Percentiles rank a stretch among this genome's conserved stretches.
Conservation (phyloP, 1,140 invertebrate species). For the Tetragnatha versicolor region DNA sequence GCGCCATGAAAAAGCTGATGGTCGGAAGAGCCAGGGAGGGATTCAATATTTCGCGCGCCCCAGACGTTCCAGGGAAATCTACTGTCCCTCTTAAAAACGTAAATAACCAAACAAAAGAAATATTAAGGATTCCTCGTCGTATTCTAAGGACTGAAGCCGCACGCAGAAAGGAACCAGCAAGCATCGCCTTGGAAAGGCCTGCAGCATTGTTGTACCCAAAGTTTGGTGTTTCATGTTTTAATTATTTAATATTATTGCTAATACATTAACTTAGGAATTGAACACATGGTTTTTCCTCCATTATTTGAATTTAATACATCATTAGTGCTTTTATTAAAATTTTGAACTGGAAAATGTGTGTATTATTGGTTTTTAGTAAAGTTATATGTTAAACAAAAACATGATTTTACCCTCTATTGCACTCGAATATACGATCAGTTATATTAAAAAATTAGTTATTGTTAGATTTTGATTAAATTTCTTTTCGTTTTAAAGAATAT, state of each 20-base stretch:
- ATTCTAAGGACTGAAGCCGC: not conserved
- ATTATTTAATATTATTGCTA: not conserved
- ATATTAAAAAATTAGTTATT: no score
- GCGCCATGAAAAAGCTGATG: no score
- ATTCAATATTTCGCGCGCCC: no score
- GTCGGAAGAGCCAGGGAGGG: no score
- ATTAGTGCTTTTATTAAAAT: not conserved
- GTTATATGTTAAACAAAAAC: no score
- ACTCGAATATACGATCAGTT: no score
- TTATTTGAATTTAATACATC: not conserved
- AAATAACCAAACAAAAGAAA: constrained; percentile 46
- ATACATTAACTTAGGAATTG: not conserved
- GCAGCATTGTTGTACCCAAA: not conserved
- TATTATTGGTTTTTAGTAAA: no score
- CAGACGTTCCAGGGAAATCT: constrained; percentile 12
- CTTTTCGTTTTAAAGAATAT: no score
- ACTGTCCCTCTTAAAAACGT: constrained; percentile 35
- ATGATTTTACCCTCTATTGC: no score
- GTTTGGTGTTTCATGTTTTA: not conserved
- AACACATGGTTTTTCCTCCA: not conserved
- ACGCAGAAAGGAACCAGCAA: constrained; percentile 8
- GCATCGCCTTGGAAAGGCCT: not conserved
- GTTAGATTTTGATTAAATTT: no score
- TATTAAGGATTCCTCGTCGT: constrained; percentile 35
- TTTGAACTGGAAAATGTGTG: no score